These are phyloP conservation scores for Rhagoletis pomonella DNA, from an alignment of 1,140 invertebrate species.

Conservation along the genomic window DNA sequence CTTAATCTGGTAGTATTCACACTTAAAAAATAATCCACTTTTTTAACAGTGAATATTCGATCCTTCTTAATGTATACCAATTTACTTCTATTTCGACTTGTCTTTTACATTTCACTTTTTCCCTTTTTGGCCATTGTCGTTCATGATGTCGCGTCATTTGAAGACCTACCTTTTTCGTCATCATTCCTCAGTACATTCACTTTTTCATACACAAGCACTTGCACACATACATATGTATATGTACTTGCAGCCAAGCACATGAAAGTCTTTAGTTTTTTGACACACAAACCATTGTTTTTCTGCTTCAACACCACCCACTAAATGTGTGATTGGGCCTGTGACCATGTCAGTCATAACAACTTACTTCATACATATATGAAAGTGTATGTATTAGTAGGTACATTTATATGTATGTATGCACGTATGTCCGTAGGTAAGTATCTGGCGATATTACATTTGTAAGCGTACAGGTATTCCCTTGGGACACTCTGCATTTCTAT, in stretches of 20 bases:
- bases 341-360: conserved; percentile 45
- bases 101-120: too few relatives aligned
- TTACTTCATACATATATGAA: neutral
- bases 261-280: neutral
- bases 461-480: conserved; percentile 32
- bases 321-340: neutral
- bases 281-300: too few relatives aligned
- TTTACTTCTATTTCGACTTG: too few relatives aligned
- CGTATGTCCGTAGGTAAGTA: neutral
- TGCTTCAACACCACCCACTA: neutral
- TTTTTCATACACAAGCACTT: neutral
- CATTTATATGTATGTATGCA: neutral
- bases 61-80: too few relatives aligned
- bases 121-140: neutral
- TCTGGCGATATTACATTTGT: conserved; percentile 20
- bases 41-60: too few relatives aligned
- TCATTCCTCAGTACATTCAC: neutral
- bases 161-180: conserved; percentile 10
- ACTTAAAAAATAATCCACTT: too few relatives aligned
- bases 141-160: conserved; percentile 3
- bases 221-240: too few relatives aligned
- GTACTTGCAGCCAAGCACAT: neutral
- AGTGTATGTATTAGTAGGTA: neutral
- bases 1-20: too few relatives aligned
- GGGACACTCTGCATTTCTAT: neutral